phyloP scores from a whole-genome alignment of 2,888 invertebrate genomes.

The Melinaea menophilus region DNA sequence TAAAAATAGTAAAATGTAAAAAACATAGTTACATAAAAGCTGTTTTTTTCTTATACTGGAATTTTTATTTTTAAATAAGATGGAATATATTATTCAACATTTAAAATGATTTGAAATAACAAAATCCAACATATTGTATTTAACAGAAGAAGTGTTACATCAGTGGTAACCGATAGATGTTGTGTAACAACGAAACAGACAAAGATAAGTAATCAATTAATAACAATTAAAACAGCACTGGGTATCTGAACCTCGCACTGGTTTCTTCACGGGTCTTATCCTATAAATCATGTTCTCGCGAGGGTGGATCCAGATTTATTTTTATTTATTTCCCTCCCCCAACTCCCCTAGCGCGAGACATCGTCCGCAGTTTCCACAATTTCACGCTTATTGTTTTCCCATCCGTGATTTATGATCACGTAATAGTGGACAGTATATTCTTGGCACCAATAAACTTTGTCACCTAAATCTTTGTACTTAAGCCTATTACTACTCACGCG shows the following conservation, averaged over 20 bases:
- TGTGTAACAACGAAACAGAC: not conserved
- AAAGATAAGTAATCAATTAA: constrained; percentile 42
- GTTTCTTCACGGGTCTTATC: constrained; percentile 38
- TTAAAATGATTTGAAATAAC: too few relatives aligned
- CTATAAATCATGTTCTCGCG: constrained; percentile 71
- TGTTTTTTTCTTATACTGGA: too few relatives aligned
- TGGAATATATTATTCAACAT: too few relatives aligned
- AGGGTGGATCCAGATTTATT: constrained; percentile 71
- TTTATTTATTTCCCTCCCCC: constrained; percentile 77
- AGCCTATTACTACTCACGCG: constrained; percentile 57
- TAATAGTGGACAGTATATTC: constrained; percentile 75
- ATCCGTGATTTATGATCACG: constrained; percentile 74
- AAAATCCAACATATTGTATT: too few relatives aligned
- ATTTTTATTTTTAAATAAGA: too few relatives aligned
- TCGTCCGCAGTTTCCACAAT: constrained; percentile 76
- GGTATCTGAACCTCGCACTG: constrained; percentile 34
- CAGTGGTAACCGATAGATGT: too few relatives aligned
- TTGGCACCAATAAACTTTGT: constrained; percentile 75
- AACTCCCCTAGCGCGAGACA: constrained; percentile 76
- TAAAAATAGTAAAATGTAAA: too few relatives aligned
- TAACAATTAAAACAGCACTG: constrained; percentile 47
- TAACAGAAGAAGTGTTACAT: too few relatives aligned
- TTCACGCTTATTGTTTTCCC: constrained; percentile 79
- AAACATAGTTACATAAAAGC: too few relatives aligned
- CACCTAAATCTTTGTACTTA: constrained; percentile 74